These are phyloP conservation scores for Microhierax caerulescens DNA, from an alignment of 2,797 vertebrate species.

Conservation along the genomic window DNA sequence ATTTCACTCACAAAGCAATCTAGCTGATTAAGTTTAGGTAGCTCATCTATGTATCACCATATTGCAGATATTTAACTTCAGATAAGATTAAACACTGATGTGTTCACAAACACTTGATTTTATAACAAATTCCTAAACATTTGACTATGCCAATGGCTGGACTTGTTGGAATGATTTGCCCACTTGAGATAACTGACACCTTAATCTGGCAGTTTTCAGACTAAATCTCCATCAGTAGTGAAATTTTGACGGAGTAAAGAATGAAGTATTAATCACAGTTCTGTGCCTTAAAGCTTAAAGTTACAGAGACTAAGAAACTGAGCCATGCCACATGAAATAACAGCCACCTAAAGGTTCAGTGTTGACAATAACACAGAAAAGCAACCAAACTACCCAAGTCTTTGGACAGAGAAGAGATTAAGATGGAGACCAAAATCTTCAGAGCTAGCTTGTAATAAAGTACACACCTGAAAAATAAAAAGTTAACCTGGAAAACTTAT, in stretches of 20 bases:
- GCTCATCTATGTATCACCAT: not conserved
- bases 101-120: not conserved
- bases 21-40: not conserved
- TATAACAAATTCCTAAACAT: not conserved
- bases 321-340: not conserved
- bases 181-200: not conserved
- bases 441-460: not conserved
- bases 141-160: not conserved
- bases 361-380: not conserved
- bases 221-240: not conserved
- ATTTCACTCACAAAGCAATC: not conserved
- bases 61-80: not conserved
- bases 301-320: not conserved
- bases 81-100: not conserved
- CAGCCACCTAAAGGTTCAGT: not conserved
- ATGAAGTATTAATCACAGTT: not conserved
- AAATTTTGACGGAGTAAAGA: not conserved
- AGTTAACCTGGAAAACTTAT: not conserved
- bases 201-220: not conserved
- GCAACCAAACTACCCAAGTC: not conserved
- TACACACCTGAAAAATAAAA: not conserved
- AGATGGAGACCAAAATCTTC: not conserved
- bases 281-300: not conserved
- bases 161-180: not conserved
- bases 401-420: not conserved